A percentile compares a stretch with the other conserved stretches of the same genome.
These are phyloP conservation scores for Tenthredo notha DNA, from an alignment of 2,888 invertebrate species.

Conservation along the genomic window DNA sequence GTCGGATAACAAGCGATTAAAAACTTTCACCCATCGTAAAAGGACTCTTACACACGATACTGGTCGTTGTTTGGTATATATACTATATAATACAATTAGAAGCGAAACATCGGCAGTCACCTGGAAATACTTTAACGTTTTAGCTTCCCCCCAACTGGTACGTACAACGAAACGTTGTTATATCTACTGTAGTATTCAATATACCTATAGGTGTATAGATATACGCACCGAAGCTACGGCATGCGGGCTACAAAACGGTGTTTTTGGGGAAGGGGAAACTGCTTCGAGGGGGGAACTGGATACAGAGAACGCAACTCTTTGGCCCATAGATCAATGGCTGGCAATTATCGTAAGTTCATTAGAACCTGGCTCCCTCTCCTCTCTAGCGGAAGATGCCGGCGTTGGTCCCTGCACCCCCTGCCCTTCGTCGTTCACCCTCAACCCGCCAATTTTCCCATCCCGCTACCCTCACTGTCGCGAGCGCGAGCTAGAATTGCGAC, in stretches of 20 bases:
- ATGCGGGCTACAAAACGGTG: slow-evolving; percentile 42
- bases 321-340: slow-evolving; percentile 77
- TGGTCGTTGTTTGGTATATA: background rate
- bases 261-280: slow-evolving; percentile 39
- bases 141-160: slow-evolving; percentile 7
- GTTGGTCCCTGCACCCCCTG: slow-evolving; percentile 50
- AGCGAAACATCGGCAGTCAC: slow-evolving; percentile 45
- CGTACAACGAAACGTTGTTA: slow-evolving; percentile 20
- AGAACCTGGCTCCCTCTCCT: slow-evolving; percentile 67
- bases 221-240: slow-evolving; percentile 13
- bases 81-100: background rate
- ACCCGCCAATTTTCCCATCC: slow-evolving; percentile 56
- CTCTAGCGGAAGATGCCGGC: slow-evolving; percentile 52
- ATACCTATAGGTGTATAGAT: background rate
- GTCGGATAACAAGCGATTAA: slow-evolving; percentile 20
- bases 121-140: slow-evolving; percentile 40
- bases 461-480: slow-evolving; percentile 58
- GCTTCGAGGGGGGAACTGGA: slow-evolving; percentile 48
- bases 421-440: slow-evolving; percentile 52
- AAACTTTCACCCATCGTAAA: slow-evolving; percentile 38
- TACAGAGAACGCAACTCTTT: slow-evolving; percentile 72
- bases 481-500: slow-evolving; percentile 76
- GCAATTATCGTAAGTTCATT: slow-evolving; percentile 79
- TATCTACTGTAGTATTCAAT: background rate
- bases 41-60: background rate